Conservation (phyloP, 2,113 vertebrate genomes). For the Oncorhynchus mykiss region DNA sequence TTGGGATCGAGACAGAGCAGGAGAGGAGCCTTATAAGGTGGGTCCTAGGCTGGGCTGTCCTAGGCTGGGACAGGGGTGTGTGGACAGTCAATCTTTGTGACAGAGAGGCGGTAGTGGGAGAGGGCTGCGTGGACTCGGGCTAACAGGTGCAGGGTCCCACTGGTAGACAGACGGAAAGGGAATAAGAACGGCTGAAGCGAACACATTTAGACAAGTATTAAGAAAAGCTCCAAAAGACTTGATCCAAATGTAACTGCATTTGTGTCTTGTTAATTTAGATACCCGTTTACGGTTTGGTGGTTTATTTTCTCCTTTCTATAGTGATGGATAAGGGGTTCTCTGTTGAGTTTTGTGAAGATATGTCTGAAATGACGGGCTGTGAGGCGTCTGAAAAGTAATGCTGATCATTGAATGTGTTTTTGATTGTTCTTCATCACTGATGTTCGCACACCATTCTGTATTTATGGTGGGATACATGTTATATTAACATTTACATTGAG, state of each 20-base stretch:
- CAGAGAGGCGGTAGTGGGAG: constrained; percentile 12
- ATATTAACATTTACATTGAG: not conserved
- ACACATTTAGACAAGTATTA: not conserved
- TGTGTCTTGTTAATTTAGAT: not conserved
- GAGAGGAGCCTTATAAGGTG: constrained; percentile 47
- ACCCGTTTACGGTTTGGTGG: not conserved
- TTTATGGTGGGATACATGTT: not conserved
- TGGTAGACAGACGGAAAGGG: constrained; percentile 7
- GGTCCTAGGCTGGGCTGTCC: constrained; percentile 22
- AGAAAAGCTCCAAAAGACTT: not conserved
- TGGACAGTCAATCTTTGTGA: constrained; percentile 1
- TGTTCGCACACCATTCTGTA: not conserved
- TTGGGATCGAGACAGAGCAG: constrained; percentile 20
- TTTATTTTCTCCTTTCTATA: not conserved
- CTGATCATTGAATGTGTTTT: not conserved
- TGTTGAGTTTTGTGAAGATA: not conserved
- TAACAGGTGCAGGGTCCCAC: constrained; percentile 69
- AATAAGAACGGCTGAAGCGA: constrained; percentile 5
- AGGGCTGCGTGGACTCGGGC: constrained; percentile 11
- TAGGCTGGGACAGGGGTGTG: constrained; percentile 24
- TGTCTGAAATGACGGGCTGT: not conserved
- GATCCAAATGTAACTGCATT: not conserved
- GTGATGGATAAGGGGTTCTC: not conserved
- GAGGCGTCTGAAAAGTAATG: not conserved
- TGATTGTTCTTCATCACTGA: not conserved